A percentile compares a stretch with the other conserved stretches of the same genome.
Evolutionary conservation across 2,888 invertebrate genomes (phyloP).

Genomic region (Acheta domesticus): DNA sequence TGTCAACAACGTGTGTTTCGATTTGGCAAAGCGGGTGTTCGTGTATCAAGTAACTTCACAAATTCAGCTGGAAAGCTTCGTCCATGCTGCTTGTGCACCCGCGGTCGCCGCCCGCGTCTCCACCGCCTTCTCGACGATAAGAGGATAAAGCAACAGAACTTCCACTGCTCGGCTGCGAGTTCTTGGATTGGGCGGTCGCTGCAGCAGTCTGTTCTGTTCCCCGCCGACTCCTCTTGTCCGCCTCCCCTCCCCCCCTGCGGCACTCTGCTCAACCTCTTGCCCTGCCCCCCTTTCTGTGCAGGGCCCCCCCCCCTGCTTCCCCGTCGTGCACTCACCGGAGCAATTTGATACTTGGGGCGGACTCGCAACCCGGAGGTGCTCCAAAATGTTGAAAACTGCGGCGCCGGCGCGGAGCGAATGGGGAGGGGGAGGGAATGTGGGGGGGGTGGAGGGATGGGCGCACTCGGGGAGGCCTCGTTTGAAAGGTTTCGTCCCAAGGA

Average conservation of each 20-base stretch:
- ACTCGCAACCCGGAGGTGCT: conserved; percentile 3
- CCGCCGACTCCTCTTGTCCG: not conserved
- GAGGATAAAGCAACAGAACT: not conserved
- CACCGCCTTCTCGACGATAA: not conserved
- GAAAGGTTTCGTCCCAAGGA: conserved; percentile 18
- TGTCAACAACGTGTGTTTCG: too few species aligned
- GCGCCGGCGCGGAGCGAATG: not conserved
- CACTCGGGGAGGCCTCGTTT: not conserved
- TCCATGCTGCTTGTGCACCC: not conserved
- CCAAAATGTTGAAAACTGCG: not conserved
- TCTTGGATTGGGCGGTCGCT: not conserved
- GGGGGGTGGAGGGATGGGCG: not conserved
- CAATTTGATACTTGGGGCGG: conserved; percentile 18
- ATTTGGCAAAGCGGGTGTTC: too few species aligned
- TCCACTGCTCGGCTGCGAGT: not conserved
- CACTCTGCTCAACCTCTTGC: too few species aligned
- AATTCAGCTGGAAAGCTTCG: too few species aligned
- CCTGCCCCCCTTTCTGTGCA: not conserved
- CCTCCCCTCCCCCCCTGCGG: not conserved
- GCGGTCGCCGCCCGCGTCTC: not conserved
- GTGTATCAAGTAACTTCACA: too few species aligned
- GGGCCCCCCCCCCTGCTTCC: not conserved
- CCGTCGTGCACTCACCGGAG: conserved; percentile 19
- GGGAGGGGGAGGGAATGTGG: not conserved
- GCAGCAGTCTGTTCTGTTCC: not conserved